Evolutionary conservation across 2,797 vertebrate genomes (phyloP).

Genomic region (Cossypha niveicapilla): DNA sequence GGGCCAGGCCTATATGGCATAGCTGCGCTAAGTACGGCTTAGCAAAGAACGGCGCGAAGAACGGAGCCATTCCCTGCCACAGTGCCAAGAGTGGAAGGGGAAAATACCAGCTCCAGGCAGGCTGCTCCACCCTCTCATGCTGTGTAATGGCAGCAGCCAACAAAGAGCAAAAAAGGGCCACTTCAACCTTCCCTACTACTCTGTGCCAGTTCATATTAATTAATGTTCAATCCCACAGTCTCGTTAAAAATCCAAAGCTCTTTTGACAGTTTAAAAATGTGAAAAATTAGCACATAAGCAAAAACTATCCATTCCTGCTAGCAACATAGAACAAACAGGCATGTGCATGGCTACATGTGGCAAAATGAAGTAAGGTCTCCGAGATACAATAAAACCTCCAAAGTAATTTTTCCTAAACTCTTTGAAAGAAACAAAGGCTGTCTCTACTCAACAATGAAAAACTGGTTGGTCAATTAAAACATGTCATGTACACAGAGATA

Average conservation of each 20-base stretch:
- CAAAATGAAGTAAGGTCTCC: background rate
- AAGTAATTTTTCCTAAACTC: background rate
- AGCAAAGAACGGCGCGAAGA: background rate
- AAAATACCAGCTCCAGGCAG: background rate
- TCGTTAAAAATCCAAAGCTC: background rate
- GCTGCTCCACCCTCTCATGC: conserved; percentile 2
- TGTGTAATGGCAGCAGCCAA: conserved; percentile 24
- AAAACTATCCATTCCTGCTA: background rate
- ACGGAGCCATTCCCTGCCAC: conserved; percentile 2
- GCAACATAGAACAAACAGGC: background rate
- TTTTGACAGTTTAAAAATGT: background rate
- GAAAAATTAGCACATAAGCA: background rate
- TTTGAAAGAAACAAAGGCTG: background rate
- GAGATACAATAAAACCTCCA: background rate
- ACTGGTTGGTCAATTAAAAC: background rate
- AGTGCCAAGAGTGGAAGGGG: background rate
- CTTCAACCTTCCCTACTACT: background rate
- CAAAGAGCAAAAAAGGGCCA: background rate
- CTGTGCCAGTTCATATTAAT: background rate
- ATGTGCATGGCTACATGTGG: accelerated
- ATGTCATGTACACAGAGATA: background rate
- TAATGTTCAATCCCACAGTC: background rate
- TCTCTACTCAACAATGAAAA: background rate
- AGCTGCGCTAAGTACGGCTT: background rate
- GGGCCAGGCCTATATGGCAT: background rate